phyloP scores from a whole-genome alignment of 2,888 invertebrate species.

The Stictocephala bisonia region DNA sequence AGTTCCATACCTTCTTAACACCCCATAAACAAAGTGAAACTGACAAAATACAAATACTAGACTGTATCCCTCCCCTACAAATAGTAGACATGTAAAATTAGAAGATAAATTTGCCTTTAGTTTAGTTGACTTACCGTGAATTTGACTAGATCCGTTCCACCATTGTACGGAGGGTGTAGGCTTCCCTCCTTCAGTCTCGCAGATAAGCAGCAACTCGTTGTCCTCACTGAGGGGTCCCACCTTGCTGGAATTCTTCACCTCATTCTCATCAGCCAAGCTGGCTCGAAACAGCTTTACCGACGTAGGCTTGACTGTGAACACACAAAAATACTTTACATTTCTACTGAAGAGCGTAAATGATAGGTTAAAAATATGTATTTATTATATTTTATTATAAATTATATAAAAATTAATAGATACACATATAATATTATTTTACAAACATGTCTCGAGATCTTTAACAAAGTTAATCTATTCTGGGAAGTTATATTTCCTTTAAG shows the following conservation, averaged over 20 bases:
- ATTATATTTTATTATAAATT: no score
- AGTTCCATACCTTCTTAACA: no score
- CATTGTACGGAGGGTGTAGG: conserved; percentile 87
- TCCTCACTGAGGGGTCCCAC: conserved; percentile 80
- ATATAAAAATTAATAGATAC: not conserved
- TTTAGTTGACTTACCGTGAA: conserved; percentile 70
- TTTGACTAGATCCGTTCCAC: conserved; percentile 80
- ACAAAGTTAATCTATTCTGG: no score
- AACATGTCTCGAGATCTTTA: not conserved
- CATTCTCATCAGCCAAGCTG: conserved; percentile 72
- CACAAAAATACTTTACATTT: no score
- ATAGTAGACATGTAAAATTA: no score
- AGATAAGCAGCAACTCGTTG: conserved; percentile 74
- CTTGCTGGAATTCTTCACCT: conserved; percentile 72
- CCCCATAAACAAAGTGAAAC: no score
- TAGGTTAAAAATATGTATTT: no score
- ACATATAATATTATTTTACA: not conserved
- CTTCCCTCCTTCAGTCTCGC: conserved; percentile 83
- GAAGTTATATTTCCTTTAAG: no score
- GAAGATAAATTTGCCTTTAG: no score
- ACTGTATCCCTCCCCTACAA: no score
- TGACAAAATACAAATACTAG: no score
- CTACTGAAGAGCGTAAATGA: no score
- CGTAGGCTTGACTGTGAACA: conserved; percentile 82
- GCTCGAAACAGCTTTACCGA: conserved; percentile 71